Percentiles rank a stretch among this genome's conserved stretches.
phyloP scores from a whole-genome alignment of 2,113 vertebrate species.

The Cebidichthys violaceus region DNA sequence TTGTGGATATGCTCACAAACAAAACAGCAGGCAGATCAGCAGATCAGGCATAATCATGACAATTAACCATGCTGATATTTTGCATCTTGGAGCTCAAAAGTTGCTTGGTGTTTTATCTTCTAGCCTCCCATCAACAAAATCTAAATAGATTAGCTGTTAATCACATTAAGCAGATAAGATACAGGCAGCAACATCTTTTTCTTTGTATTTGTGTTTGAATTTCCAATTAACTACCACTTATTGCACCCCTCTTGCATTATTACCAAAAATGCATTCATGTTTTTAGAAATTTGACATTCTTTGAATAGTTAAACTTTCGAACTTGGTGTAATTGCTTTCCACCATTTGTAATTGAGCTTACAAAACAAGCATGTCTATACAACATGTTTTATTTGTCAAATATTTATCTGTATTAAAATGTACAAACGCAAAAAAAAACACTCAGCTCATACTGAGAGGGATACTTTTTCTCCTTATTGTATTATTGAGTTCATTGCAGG shows the following conservation, averaged over 20 bases:
- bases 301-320: not conserved
- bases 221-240: not conserved
- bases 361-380: not conserved
- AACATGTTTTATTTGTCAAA: not conserved
- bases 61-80: not conserved
- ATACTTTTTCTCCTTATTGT: slow-evolving; percentile 50
- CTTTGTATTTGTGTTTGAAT: not conserved
- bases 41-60: not conserved
- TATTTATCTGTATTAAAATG: not conserved
- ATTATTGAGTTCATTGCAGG: slow-evolving; percentile 40
- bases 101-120: not conserved
- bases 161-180: not conserved
- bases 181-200: not conserved
- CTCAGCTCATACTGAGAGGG: not conserved
- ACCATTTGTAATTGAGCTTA: not conserved
- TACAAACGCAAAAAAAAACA: slow-evolving; percentile 2
- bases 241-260: not conserved
- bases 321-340: not conserved
- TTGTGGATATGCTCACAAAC: not conserved
- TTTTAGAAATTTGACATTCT: not conserved
- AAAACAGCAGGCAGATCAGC: not conserved
- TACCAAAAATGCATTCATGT: not conserved
- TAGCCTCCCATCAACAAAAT: not conserved
- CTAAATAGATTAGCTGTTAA: not conserved
- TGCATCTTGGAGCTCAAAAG: not conserved